A percentile compares a stretch with the other conserved stretches of the same genome.
phyloP scores from a whole-genome alignment of 2,113 vertebrate species.

The Phalacrocorax aristotelis region DNA sequence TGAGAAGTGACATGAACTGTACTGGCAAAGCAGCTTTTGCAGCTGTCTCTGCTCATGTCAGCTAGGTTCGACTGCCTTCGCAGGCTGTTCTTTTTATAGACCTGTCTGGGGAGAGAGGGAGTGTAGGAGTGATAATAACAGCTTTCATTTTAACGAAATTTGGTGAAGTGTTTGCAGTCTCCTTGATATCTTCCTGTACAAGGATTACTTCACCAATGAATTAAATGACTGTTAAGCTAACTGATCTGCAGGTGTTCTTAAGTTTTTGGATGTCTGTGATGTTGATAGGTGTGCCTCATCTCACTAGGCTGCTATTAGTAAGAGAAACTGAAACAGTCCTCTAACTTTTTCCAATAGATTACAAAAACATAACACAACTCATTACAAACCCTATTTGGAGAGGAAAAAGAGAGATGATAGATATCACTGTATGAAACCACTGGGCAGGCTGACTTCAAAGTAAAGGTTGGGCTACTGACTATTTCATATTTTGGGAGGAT shows the following conservation, averaged over 20 bases:
- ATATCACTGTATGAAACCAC: not conserved
- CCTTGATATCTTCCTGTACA: not conserved
- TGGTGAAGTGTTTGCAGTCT: slow-evolving; percentile 34
- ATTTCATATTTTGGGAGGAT: not conserved
- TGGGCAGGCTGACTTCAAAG: not conserved
- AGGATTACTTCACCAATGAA: not conserved
- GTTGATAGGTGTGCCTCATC: not conserved
- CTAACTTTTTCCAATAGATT: not conserved
- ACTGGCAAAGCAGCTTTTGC: slow-evolving; percentile 13
- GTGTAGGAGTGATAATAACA: slow-evolving; percentile 40
- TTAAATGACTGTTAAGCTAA: not conserved
- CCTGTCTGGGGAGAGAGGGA: not conserved
- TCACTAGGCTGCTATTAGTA: not conserved
- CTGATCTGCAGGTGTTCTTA: not conserved
- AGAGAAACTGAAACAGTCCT: not conserved
- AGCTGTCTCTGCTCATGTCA: not conserved
- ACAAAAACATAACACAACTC: not conserved
- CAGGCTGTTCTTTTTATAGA: slow-evolving; percentile 27
- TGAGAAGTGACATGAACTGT: not conserved
- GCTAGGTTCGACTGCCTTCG: not conserved
- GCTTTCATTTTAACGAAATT: slow-evolving; percentile 20
- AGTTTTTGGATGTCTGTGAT: not conserved
- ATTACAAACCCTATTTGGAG: not conserved
- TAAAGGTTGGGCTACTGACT: not conserved
- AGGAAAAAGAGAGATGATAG: not conserved